Evolutionary conservation across 1,140 invertebrate species (phyloP), one percentile per base, ranked within the genome.

Genomic region (Brachystomella parvula): DNA sequence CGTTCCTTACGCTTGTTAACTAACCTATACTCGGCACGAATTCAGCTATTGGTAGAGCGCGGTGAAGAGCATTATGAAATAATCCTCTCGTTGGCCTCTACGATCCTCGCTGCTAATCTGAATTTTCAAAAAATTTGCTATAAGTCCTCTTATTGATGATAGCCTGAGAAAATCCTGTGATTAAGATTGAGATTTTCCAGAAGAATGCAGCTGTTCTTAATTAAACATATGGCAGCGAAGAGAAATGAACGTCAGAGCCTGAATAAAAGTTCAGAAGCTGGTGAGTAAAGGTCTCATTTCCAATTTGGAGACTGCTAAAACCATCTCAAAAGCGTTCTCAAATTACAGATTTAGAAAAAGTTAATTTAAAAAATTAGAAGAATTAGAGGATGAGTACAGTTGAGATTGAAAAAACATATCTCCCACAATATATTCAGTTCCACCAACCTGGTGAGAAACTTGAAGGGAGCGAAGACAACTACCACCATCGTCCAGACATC

Each of bases 381-480:
- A n/a, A 44, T 12, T n/a, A 44, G 3, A 28, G 2, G 12, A 68
- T 59, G 21, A 66, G 64, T 58, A 71, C n/a, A 29, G 58, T 63
- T 30, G 53, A 26, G 49, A 33, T 66, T 6, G 68, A 70, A 47
- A 68, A 65, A 60, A 31, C 61, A 15, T 73, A 73, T 39, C 49
- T 73, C 26, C 71, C 71, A 21, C 71, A 73, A 39, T 73, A 68
- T 35, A 73, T 73, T 30, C 64, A 70, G 17, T 68, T 63, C 26
- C 28, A 66, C 33, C 15, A 56, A 47, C 59, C 39, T 47, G 61
- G 24, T 31, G 53, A 68, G 47, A 33, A 60, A 31, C 30, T 61
- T 26, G 31, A 61, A 6, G n/a, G 15, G 17, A 47, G 61, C 2
- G 64, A 63, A 53, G 68, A 24, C 3, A 39, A 31, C 3, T 33